These are phyloP conservation scores for Festucalex cinctus DNA, from an alignment of 2,113 vertebrate species.

Conservation along the genomic window DNA sequence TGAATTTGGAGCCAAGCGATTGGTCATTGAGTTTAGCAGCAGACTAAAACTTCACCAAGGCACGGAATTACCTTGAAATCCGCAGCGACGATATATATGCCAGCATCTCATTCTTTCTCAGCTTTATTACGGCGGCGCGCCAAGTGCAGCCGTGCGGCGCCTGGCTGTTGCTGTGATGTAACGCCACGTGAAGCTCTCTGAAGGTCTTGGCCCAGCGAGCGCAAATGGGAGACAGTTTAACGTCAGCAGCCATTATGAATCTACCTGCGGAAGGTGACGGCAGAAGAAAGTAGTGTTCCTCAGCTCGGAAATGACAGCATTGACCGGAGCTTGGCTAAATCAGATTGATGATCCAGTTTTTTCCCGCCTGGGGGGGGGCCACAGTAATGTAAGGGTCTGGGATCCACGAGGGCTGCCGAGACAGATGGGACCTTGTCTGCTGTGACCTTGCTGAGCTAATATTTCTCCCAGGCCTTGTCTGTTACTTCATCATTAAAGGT, in stretches of 20 bases:
- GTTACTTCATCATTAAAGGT: constrained; percentile 68
- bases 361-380: constrained; percentile 57
- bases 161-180: constrained; percentile 39
- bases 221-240: constrained; percentile 40
- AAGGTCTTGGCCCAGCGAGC: constrained; percentile 38
- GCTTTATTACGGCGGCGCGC: constrained; percentile 4
- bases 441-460: constrained; percentile 69
- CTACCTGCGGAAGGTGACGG: constrained; percentile 53
- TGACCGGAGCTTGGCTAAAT: constrained; percentile 60
- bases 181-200: constrained; percentile 33
- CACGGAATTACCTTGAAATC: constrained; percentile 27
- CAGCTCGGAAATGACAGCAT: constrained; percentile 54
- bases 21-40: constrained; percentile 36
- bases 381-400: constrained; percentile 58
- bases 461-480: constrained; percentile 66
- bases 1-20: constrained; percentile 47
- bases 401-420: constrained; percentile 60
- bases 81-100: constrained; percentile 25
- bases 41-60: constrained; percentile 36
- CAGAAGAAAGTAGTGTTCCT: constrained; percentile 54
- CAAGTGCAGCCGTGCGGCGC: constrained; percentile 13
- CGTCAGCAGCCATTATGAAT: constrained; percentile 50
- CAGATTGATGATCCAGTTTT: constrained; percentile 71
- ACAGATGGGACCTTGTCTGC: constrained; percentile 70
- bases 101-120: constrained; percentile 26